These are phyloP conservation scores for Dynastes maya DNA, from an alignment of 2,888 invertebrate genomes.

Conservation along the genomic window DNA sequence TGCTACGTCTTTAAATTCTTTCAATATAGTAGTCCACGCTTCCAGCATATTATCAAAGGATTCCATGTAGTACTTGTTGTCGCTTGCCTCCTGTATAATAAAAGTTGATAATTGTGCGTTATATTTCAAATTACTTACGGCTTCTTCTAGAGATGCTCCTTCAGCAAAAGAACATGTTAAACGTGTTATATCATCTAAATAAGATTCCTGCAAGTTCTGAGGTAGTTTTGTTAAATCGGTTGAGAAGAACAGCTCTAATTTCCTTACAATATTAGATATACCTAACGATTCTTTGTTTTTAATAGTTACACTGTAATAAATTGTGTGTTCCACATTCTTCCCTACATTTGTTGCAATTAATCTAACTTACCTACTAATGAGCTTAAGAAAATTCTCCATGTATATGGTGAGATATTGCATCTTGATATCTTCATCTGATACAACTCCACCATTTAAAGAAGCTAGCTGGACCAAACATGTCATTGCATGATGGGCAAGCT, in stretches of 20 bases:
- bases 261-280: slow-evolving; percentile 78
- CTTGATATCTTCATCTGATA: slow-evolving; percentile 71
- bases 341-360: background rate
- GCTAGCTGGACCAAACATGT: slow-evolving; percentile 88
- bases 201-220: slow-evolving; percentile 71
- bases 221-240: slow-evolving; percentile 71
- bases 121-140: slow-evolving; percentile 69
- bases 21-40: slow-evolving; percentile 77
- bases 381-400: slow-evolving; percentile 75
- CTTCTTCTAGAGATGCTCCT: slow-evolving; percentile 78
- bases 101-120: background rate
- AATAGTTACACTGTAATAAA: slow-evolving; percentile 73
- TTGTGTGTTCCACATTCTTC: background rate
- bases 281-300: slow-evolving; percentile 80
- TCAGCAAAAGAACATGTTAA: slow-evolving; percentile 79
- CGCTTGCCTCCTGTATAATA: slow-evolving; percentile 66
- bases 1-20: slow-evolving; percentile 63
- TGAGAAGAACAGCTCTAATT: slow-evolving; percentile 76
- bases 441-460: slow-evolving; percentile 77
- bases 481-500: slow-evolving; percentile 84
- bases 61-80: slow-evolving; percentile 76
- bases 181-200: slow-evolving; percentile 76
- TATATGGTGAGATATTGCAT: slow-evolving; percentile 75
- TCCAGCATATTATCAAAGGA: slow-evolving; percentile 81
- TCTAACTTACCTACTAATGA: slow-evolving; percentile 73